Evolutionary conservation across 2,797 vertebrate genomes (phyloP).

Genomic region (Gadopsis bispinosus): DNA sequence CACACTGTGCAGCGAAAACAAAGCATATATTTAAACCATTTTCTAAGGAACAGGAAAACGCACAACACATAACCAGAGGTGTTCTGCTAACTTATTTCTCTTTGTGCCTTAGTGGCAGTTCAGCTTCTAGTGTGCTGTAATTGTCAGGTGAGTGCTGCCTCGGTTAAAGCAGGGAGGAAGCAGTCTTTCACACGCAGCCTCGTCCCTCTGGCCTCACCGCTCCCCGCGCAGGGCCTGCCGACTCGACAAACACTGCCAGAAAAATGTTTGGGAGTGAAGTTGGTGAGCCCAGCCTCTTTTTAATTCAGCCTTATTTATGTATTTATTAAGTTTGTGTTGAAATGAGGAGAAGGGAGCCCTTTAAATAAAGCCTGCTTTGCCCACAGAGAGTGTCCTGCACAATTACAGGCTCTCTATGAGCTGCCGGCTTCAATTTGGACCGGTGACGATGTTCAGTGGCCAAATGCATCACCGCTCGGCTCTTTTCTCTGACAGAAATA

Average conservation of each 20-base stretch:
- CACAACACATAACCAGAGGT: background rate
- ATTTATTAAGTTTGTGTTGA: conserved; percentile 51
- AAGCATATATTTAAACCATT: background rate
- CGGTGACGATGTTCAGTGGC: conserved; percentile 34
- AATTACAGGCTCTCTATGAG: conserved; percentile 49
- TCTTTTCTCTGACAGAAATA: conserved; percentile 38
- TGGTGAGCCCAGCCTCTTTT: conserved; percentile 40
- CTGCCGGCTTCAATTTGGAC: conserved; percentile 61
- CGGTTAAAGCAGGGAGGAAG: conserved; percentile 34
- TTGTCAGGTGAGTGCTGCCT: conserved; percentile 21
- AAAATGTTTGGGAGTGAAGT: conserved; percentile 43
- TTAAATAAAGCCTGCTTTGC: conserved; percentile 39
- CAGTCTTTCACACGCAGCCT: conserved; percentile 52
- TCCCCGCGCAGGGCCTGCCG: conserved; percentile 36
- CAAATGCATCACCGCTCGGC: conserved; percentile 44
- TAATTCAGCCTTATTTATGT: conserved; percentile 47
- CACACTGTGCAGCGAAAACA: background rate
- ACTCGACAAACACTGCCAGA: conserved; percentile 47
- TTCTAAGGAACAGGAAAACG: background rate
- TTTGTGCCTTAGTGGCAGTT: background rate
- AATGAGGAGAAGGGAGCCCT: conserved; percentile 26
- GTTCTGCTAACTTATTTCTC: background rate
- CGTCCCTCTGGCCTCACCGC: conserved; percentile 43
- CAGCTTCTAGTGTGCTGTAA: background rate
- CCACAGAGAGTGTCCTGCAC: conserved; percentile 53